Evolutionary conservation across 2,113 vertebrate genomes (phyloP), one percentile per base, ranked within the genome.

Genomic region (Pyxicephalus adspersus): DNA sequence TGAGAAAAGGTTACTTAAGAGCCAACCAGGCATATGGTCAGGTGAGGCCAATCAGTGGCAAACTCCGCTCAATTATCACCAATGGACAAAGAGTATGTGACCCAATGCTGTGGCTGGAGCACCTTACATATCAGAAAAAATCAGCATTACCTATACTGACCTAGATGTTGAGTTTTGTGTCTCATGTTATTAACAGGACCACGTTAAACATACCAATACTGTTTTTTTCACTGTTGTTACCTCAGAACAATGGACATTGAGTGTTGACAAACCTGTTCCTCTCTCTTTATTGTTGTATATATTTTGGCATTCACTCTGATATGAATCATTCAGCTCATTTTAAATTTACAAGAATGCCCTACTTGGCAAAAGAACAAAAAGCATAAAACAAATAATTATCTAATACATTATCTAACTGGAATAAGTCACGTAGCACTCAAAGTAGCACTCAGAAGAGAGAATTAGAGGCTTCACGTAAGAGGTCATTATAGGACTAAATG

Each of bases 341-440:
- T n/a, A 34, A 73, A 29, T 52, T 64, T 29, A 73, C 58, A 72
- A 38, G 78, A 60, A 16, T 81, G 68, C n/a, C 50, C 78, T 81
- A 81, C 67, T 81, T 81, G 78, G 78, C 78, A 64, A 19, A 19
- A 15, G n/a, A 22, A 19, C 77, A 58, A 25, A 55, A n/a, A 9
- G 17, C 67, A 68, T 68, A 67, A 34, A 31, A 58, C 64, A 67
- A 22, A 11, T 22, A 74, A 54, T 76, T 45, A 76, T 76, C 73
- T 76, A 76, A 76, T 63, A 76, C 18, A 50, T 63, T 76, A 76
- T 63, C 57, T 63, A 50, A 76, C 61, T 76, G 38, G n/a, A 38
- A 38, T 34, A 61, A 31, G 34, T 63, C 67, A 25, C 5, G n/a
- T 63, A 26, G 8, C 25, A 52, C 11, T 55, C 31, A 67, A 5